Conservation (phyloP, 2,888 invertebrate species). For the Mesorhabditis spiculigera region DNA sequence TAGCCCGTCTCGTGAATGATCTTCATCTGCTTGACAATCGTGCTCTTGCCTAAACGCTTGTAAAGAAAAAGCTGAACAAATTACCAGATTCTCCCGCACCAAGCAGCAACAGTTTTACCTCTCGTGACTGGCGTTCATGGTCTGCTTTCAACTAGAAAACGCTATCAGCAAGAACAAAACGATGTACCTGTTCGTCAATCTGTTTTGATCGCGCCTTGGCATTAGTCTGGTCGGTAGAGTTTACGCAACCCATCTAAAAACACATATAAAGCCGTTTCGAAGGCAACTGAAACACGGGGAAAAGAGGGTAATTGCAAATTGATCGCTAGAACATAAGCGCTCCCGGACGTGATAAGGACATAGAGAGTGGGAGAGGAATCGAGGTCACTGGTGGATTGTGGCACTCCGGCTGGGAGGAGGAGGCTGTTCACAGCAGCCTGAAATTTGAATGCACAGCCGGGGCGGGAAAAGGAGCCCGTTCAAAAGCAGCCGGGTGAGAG, state of each 20-base stretch:
- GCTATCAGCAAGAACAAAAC: not conserved
- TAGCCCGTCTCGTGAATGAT: conserved; percentile 90
- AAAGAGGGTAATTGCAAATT: too few species aligned
- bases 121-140: conserved; percentile 78
- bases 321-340: too few species aligned
- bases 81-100: conserved; percentile 65
- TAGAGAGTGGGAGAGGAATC: not conserved
- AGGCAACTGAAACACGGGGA: too few species aligned
- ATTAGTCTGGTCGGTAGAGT: conserved; percentile 74
- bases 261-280: not conserved
- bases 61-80: conserved; percentile 67
- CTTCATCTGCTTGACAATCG: conserved; percentile 99
- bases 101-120: conserved; percentile 82
- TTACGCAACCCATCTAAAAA: conserved; percentile 56
- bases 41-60: conserved; percentile 80
- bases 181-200: conserved; percentile 31
- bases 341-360: too few species aligned
- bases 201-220: conserved; percentile 26
- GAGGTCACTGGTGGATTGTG: not conserved
- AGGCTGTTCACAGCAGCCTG: too few species aligned
- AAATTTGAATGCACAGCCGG: not conserved
- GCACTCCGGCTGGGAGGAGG: too few species aligned
- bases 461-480: too few species aligned
- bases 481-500: too few species aligned
- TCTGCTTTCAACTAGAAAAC: conserved; percentile 71